Percentiles rank a stretch among this genome's conserved stretches.
These are phyloP conservation scores for Reinhardtius hippoglossoides DNA, from an alignment of 2,113 vertebrate genomes.

Conservation along the genomic window DNA sequence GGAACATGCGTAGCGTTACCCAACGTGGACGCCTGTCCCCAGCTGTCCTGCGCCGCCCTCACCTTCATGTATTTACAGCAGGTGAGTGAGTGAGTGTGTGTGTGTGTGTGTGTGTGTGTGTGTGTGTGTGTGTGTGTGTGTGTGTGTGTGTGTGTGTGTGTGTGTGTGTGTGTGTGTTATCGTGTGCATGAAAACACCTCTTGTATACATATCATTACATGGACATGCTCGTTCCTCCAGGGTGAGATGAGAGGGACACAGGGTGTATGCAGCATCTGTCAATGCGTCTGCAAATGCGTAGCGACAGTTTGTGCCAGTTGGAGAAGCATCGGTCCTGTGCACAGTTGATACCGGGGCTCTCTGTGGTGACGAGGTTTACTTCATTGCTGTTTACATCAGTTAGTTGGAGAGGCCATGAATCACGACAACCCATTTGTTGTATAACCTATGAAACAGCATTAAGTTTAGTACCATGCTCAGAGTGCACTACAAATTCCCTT, in stretches of 20 bases:
- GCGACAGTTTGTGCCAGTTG: neutral
- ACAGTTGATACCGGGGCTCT: neutral
- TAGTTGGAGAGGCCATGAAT: neutral
- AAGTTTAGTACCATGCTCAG: no score
- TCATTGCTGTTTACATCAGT: neutral
- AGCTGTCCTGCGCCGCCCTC: slow-evolving; percentile 97
- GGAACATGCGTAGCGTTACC: slow-evolving; percentile 96
- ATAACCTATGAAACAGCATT: no score
- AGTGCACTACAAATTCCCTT: no score
- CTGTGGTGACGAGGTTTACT: neutral
- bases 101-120: neutral
- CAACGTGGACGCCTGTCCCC: slow-evolving; percentile 94
- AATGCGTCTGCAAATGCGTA: slow-evolving; percentile 2
- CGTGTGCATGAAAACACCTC: neutral
- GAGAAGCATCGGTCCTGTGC: neutral
- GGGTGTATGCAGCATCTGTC: neutral
- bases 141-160: slow-evolving; percentile 78
- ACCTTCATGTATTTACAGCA: slow-evolving; percentile 99
- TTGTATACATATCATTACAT: slow-evolving; percentile 16
- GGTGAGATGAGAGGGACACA: neutral
- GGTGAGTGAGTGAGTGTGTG: slow-evolving; percentile 84
- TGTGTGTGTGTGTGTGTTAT: neutral
- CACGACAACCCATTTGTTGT: neutral
- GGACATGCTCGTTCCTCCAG: neutral
- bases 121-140: slow-evolving; percentile 45